Evolutionary conservation across 2,888 invertebrate genomes (phyloP), one percentile per base, ranked within the genome.

Genomic region (Drosophila mayaguana): DNA sequence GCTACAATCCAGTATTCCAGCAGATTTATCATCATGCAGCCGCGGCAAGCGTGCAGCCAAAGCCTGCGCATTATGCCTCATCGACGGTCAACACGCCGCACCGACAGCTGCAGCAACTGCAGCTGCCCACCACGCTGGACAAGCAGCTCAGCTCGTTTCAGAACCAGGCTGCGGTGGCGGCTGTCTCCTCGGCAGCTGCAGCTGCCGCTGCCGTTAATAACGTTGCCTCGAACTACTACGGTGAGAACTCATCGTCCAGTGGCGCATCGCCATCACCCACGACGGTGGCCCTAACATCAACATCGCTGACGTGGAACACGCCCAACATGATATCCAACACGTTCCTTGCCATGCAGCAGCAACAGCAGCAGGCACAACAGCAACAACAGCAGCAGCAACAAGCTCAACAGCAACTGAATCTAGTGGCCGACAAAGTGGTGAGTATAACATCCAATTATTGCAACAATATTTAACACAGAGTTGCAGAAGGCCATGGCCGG

Each of bases 1-100:
- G 95, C 83, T 97, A 97, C 93, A 97, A 97, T 92, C 95, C 96
- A 82, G 96, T 97, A 66, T 97, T 97, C 91, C 95, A 96, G 80
- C 97, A 97, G 73, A 93, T 97, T 75, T 97, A 97, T 93, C 97
- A 97, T 92, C 96, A 96, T 94, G 95, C 95, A 61, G 95, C 95
- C 80, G 91, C 91, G 22, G 92, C 92, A 63, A 91, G 91, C 63
- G 92, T 91, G 9, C 92, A 92, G 75, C 94, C 96, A 14, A 96
- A 96, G 92, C 96, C 96, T 83, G 95, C 96, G 75, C 95, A 95
- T 91, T 96, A 96, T 91, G 95, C 95, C 92, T 94, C 94, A 90
- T 93, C 93, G 75, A 90, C 93, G 55, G 92, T 93, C 28, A 91
- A 94, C 94, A 92, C 95, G 93, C 96, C 96, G 91, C 96, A 96